Evolutionary conservation across 2,888 invertebrate species (phyloP), one percentile per base, ranked within the genome.

Genomic region (Ennomos erosarius): DNA sequence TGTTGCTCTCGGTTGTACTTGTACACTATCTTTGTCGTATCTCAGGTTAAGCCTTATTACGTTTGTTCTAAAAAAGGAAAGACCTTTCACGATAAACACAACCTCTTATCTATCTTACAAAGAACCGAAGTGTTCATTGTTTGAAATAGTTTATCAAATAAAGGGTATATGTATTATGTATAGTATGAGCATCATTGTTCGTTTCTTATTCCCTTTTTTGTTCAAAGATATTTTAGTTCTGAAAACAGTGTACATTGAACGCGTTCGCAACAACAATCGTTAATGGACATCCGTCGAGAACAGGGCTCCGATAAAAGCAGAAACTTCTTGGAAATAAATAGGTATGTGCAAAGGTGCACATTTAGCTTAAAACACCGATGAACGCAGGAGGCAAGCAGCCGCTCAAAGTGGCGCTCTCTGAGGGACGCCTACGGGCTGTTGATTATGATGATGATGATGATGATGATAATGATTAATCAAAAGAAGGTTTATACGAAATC

Each of bases 211-310:
- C n/a, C 26, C 26, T 26, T 49, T 51, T 43, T 34, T 34, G 10
- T 33, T 39, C 38, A 34, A 9, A 45, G 11, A 8, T 12, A 39
- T 49, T 48, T 37, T 45, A 63, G 26, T 26, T 26, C 26, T 26
- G 26, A 26, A 26, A 26, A 26, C 26, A 26, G 64, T 69, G 73
- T 70, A 72, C 74, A 78, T 78, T 81, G 76, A 78, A 78, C 75
- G 70, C 71, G 70, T 75, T 80, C 51, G 74, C 78, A 81, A 76
- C 71, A 84, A 81, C 82, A 81, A 75, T 72, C 71, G 76, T 76
- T 79, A 82, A 82, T 81, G 77, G 78, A 78, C 72, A 82, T 83
- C 82, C 82, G 80, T 61, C 70, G 68, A 69, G 64, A 62, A 55
- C 64, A 57, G 65, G 56, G 51, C 68, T 65, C 62, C 70, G 70